These are phyloP conservation scores for Chloroceryle inda DNA, from an alignment of 2,797 vertebrate genomes.

Conservation along the genomic window DNA sequence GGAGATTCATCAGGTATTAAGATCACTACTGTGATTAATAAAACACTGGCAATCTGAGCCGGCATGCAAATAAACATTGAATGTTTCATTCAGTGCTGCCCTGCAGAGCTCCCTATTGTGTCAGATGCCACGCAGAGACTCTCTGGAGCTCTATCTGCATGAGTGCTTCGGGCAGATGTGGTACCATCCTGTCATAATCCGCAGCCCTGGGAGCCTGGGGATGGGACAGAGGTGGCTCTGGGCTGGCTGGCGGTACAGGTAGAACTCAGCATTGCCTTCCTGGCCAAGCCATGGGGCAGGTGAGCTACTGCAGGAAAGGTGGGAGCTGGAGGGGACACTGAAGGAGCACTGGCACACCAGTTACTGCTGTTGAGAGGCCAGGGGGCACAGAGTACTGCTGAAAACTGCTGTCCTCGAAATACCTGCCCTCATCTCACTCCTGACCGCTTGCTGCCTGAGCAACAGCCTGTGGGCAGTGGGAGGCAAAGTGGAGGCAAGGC, in stretches of 20 bases:
- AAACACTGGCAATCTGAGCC: background rate
- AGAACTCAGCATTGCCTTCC: background rate
- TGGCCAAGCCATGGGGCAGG: background rate
- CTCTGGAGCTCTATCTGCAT: rapidly evolving
- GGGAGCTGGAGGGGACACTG: background rate
- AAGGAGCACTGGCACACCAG: background rate
- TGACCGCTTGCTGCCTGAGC: background rate
- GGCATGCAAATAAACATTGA: no score
- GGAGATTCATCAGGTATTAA: background rate
- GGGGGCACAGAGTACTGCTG: background rate
- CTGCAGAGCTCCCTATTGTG: background rate
- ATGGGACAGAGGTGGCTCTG: background rate
- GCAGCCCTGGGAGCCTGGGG: background rate
- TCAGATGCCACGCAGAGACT: background rate
- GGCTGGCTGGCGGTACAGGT: background rate
- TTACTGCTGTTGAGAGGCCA: background rate
- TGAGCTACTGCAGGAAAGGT: background rate
- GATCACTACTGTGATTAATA: background rate
- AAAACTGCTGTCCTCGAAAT: background rate
- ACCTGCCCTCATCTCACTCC: background rate
- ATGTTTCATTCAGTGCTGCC: background rate
- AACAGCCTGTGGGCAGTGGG: background rate
- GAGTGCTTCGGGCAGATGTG: background rate
- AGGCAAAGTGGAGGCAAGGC: background rate
- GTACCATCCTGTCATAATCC: background rate